Evolutionary conservation across 2,113 vertebrate species (phyloP), one percentile per base, ranked within the genome.

Genomic region (Ciconia stormi): DNA sequence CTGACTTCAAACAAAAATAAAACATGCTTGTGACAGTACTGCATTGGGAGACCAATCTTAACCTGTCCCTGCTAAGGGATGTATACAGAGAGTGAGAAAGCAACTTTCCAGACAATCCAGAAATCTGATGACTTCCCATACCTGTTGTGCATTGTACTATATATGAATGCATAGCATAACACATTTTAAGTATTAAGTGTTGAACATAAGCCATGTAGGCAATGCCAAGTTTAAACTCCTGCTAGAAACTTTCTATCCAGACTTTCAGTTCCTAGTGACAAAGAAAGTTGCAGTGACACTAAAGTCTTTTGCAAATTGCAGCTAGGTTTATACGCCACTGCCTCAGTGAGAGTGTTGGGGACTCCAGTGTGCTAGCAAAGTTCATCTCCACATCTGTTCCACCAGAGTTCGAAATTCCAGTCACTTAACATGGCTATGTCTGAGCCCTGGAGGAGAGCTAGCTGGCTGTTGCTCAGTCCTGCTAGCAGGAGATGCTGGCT

Each of bases 371-470:
- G 11, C 23, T 21, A 36, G n/a, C 38, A 62, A 52, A 83, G 67
- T 36, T 25, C 21, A 38, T 36, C 29, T 56, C 25, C 18, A 15
- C 2, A 3, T 21, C 76, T 29, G 63, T 22, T 59, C 53, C 47
- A 62, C 15, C 25, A 15, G 80, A 49, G 82, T 50, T 25, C 0
- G 1, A 56, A 81, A 38, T 58, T 55, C 17, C 22, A 12, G 69
- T 72, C 0, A 0, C 14, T 76, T 52, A 38, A 22, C 0, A 1
- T 42, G 73, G 69, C 74, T 62, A 3, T 17, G 19, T 34, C 86
- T 36, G 27, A 49, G 32, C 42, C 27, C 19, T 50, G 47, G 70
- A 89, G 53, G 36, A 82, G 20, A 38, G 16, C 80, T 89, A 21
- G 61, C 61, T 52, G 55, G 53, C 55, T 53, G 16, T 32, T 46